Base-by-base conservation (phyloP, 1,140 invertebrate genomes). In the Chymomyza costata region DNA sequence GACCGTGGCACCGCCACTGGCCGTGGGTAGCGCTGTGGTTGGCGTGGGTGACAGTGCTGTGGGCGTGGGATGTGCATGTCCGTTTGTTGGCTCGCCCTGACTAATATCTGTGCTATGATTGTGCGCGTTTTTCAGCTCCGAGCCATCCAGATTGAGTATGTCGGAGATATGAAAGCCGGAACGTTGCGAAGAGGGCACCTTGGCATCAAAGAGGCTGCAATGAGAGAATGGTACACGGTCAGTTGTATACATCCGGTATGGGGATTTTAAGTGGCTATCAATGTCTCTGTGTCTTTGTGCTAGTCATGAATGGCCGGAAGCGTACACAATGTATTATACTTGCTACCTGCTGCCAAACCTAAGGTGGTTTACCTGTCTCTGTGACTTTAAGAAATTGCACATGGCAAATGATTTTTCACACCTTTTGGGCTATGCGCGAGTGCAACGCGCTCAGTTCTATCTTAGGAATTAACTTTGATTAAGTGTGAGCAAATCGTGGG, bases 151-250 rank as follows among this genome's bases (percentile, higher is more conserved):
- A 16, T 92, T 91, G 34, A 93, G 83, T 62, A 93, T 93, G 70
- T 93, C 92, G 43, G 91, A 91, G 65, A 93, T 93, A 71, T 93
- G 91, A 67, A 93, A 93, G 25, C 92, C 91, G 0, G 90, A 90
- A 30, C 91, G 84, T 58, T 89, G 88, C 17, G 83, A 85, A 2
- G 83, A 80, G 6, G 83, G 83, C 19, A 85, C 71, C 56, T 85
- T 85, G 14, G 83, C 62, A 63, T 85, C 83, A 34, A 85, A 85
- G 30, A 85, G 59, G 53, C 83, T 85, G 52, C 3, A 84, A 57
- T n/a, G 3, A 6, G 25, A 34, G 1, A 6, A 14, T 21, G 1
- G 5, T 3, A 8, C 3, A 17, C 3, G 31, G 21, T 43, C n/a
- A 25, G 30, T 58, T 35, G 34, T 14, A 38, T 34, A 73, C 69